Evolutionary conservation across 2,888 invertebrate species (phyloP), one percentile per base, ranked within the genome.

Genomic region (Troides aeacus): DNA sequence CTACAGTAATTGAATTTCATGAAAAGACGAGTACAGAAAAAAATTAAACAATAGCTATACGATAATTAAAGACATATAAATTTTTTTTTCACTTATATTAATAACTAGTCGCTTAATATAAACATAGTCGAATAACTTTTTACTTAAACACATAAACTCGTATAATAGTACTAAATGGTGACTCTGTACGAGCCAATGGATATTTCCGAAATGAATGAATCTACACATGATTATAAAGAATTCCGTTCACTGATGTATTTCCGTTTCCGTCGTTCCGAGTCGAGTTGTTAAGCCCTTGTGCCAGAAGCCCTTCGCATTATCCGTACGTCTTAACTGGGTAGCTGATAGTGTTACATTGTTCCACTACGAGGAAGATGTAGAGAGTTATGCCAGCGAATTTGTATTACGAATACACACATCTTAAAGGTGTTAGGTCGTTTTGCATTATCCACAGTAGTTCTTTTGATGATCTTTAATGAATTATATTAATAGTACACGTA

Each of bases 111-210:
- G 75, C 76, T 79, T 82, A 82, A 81, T 84, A 85, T 83, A 82
- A 87, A 85, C 84, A 84, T 85, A 83, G 76, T 77, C 78, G 80
- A 80, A 81, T 81, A 84, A 79, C 81, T 60, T 80, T 86, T 84
- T 79, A 72, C 78, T 79, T 83, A 84, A 80, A 81, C 82, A 84
- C 66, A 78, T 81, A 85, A 86, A 81, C 85, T 88, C 85, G 84
- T 86, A 80, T 83, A 78, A 84, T 79, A 86, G 76, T 75, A 78
- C 79, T 83, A 83, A 63, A 68, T 59, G 36, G n/a, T 17, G 50
- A 57, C 56, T 64, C 24, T 18, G 15, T 39, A 8, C 39, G 60
- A 69, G 62, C 57, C 36, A 36, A 21, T 60, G 23, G 50, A 50
- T 24, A 12, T 57, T 21, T 46, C 18, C 30, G 23, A 39, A 36